These are phyloP conservation scores for Plodia interpunctella DNA, from an alignment of 1,140 invertebrate genomes.

Conservation along the genomic window DNA sequence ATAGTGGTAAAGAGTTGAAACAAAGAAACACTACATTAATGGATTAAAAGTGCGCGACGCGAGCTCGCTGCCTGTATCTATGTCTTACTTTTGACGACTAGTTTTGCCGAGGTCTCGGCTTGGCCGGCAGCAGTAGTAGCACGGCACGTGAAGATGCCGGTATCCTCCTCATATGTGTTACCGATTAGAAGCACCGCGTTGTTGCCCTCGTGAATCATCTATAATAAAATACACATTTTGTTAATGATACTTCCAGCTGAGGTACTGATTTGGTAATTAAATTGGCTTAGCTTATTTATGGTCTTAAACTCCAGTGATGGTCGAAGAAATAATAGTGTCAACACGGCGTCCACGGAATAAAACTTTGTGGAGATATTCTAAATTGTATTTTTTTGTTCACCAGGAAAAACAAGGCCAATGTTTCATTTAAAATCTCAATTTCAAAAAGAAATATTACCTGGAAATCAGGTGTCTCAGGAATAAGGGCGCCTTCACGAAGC, in stretches of 20 bases:
- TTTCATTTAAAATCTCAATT: background rate
- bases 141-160: constrained; percentile 93
- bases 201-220: constrained; percentile 96
- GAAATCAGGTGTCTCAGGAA: constrained; percentile 94
- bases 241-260: background rate
- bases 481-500: constrained; percentile 92
- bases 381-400: too few species aligned
- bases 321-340: too few species aligned
- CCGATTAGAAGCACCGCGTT: constrained; percentile 93
- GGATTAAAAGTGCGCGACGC: constrained; percentile 73
- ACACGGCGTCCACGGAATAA: too few species aligned
- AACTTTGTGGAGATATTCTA: too few species aligned
- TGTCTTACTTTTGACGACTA: constrained; percentile 98
- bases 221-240: constrained; percentile 26
- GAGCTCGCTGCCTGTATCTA: constrained; percentile 80
- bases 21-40: constrained; percentile 76
- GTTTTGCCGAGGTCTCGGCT: constrained; percentile 93
- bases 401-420: too few species aligned
- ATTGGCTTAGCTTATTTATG: too few species aligned
- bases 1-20: constrained; percentile 66
- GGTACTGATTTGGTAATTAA: too few species aligned
- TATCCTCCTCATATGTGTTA: constrained; percentile 95
- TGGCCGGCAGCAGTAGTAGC: constrained; percentile 94
- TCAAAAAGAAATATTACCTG: constrained; percentile 80
- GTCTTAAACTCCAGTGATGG: too few species aligned